These are phyloP conservation scores for Phylloscopus trochilus DNA, from an alignment of 2,113 vertebrate genomes.

Conservation along the genomic window DNA sequence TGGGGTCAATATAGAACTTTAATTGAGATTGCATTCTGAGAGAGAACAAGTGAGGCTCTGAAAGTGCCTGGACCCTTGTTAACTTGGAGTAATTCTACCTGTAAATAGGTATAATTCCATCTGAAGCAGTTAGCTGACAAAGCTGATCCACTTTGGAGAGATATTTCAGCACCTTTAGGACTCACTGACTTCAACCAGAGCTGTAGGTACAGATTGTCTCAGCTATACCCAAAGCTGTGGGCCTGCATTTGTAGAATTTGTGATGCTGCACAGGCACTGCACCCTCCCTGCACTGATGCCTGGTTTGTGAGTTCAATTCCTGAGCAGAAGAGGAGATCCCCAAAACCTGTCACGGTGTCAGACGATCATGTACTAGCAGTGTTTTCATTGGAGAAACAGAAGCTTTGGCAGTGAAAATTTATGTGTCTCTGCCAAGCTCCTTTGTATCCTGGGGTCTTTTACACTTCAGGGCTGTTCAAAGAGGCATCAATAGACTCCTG, in stretches of 20 bases:
- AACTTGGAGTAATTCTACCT: neutral
- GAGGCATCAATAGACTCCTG: neutral
- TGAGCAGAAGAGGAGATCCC: neutral
- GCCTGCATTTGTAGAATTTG: neutral
- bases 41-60: neutral
- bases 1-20: neutral
- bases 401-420: neutral
- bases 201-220: neutral
- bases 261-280: neutral
- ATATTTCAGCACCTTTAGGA: neutral
- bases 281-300: neutral
- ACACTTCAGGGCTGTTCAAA: neutral
- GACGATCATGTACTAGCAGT: neutral
- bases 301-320: neutral
- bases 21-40: neutral
- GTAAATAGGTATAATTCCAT: neutral
- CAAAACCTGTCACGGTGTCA: neutral
- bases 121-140: neutral
- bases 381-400: neutral
- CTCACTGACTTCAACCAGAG: fast-evolving
- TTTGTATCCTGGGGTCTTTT: neutral
- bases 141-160: neutral
- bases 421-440: neutral
- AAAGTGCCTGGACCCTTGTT: neutral
- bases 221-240: fast-evolving